These are phyloP conservation scores for Adineta ricciae DNA, from an alignment of 2,888 invertebrate genomes.

Conservation along the genomic window DNA sequence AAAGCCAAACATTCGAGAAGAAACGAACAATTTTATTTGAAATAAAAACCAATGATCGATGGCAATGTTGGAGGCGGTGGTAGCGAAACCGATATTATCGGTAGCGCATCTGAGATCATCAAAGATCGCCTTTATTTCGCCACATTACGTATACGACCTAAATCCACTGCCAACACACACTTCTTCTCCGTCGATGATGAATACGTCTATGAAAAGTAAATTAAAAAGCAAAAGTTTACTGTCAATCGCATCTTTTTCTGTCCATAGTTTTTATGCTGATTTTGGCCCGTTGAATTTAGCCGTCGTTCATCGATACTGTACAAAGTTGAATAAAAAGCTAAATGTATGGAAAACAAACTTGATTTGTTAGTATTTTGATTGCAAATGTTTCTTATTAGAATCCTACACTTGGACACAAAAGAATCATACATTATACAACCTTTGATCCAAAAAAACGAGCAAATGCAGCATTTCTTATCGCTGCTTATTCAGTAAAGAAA, in stretches of 20 bases:
- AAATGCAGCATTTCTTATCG: slow-evolving; percentile 87
- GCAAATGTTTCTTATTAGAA: neutral
- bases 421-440: slow-evolving; percentile 80
- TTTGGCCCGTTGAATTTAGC: slow-evolving; percentile 93
- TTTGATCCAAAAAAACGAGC: slow-evolving; percentile 72
- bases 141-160: slow-evolving; percentile 67
- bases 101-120: slow-evolving; percentile 49
- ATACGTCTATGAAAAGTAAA: slow-evolving; percentile 71
- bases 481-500: slow-evolving; percentile 74
- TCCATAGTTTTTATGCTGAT: slow-evolving; percentile 64
- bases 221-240: neutral
- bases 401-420: slow-evolving; percentile 60
- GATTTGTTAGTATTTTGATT: neutral
- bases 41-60: slow-evolving; percentile 1
- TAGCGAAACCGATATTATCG: slow-evolving; percentile 47
- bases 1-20: no score
- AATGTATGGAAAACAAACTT: slow-evolving; percentile 50
- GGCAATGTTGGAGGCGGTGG: neutral
- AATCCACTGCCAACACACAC: slow-evolving; percentile 68
- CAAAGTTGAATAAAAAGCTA: slow-evolving; percentile 67
- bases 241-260: neutral
- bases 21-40: no score
- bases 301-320: slow-evolving; percentile 82
- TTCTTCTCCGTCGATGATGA: slow-evolving; percentile 81
- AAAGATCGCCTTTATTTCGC: slow-evolving; percentile 82